phyloP scores from a whole-genome alignment of 1,140 invertebrate genomes.

The Himalopsyche phryganea region DNA sequence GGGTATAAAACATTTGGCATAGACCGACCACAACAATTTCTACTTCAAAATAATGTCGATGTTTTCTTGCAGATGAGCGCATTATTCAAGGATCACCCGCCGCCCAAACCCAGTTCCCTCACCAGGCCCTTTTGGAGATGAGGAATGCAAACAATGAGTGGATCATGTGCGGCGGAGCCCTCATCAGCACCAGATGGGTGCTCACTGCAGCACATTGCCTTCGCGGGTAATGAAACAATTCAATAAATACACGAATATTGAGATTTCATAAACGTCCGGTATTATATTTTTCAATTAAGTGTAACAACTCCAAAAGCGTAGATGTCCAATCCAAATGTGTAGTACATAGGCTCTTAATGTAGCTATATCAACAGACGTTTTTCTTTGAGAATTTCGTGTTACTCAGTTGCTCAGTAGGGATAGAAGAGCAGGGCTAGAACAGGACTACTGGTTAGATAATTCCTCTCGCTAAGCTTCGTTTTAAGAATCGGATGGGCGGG shows the following conservation, averaged over 20 bases:
- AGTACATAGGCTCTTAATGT: too few species aligned
- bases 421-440: too few species aligned
- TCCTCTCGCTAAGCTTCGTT: too few species aligned
- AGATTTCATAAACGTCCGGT: not conserved
- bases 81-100: slow-evolving; percentile 46
- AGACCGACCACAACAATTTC: too few species aligned
- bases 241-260: not conserved
- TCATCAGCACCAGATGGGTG: slow-evolving; percentile 54
- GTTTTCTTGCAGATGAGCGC: slow-evolving; percentile 20
- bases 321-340: not conserved
- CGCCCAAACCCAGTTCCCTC: slow-evolving; percentile 48
- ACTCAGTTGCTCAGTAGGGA: too few species aligned
- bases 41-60: too few species aligned
- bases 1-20: too few species aligned
- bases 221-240: slow-evolving; percentile 36
- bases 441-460: too few species aligned
- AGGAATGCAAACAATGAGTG: slow-evolving; percentile 37
- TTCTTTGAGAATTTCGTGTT: too few species aligned
- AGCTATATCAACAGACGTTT: too few species aligned
- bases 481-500: too few species aligned
- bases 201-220: slow-evolving; percentile 64
- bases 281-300: not conserved
- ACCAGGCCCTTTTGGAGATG: slow-evolving; percentile 49
- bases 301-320: not conserved
- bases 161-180: slow-evolving; percentile 56